Evolutionary conservation across 1,140 invertebrate species (phyloP).

Genomic region (Ostrea denselamellosa): DNA sequence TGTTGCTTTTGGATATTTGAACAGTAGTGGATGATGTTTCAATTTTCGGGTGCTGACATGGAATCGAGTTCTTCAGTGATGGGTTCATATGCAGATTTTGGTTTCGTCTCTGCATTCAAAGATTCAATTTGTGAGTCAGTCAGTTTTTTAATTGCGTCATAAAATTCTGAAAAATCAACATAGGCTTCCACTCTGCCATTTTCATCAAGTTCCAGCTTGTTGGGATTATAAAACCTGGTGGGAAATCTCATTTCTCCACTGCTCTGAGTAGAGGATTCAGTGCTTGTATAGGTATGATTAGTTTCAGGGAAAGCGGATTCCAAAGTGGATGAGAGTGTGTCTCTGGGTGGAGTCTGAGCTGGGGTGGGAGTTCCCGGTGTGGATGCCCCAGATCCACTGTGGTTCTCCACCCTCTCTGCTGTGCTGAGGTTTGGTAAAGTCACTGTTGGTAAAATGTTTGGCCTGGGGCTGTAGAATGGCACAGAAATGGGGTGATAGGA

Average conservation of each 20-base stretch:
- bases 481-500: conserved; percentile 59
- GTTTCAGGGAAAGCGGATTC: conserved; percentile 52
- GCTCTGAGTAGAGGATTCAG: conserved; percentile 71
- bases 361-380: conserved; percentile 59
- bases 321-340: conserved; percentile 48
- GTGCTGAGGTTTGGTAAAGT: conserved; percentile 50
- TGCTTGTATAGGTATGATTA: conserved; percentile 65
- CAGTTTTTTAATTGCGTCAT: conserved; percentile 84
- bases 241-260: conserved; percentile 70
- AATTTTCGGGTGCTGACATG: conserved; percentile 46
- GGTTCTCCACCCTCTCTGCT: conserved; percentile 38
- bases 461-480: conserved; percentile 56
- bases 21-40: neutral
- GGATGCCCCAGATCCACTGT: conserved; percentile 45
- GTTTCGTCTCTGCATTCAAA: conserved; percentile 70
- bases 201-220: conserved; percentile 79
- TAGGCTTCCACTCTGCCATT: conserved; percentile 88
- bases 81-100: conserved; percentile 74
- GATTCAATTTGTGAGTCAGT: conserved; percentile 71
- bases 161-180: conserved; percentile 92
- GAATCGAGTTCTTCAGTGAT: conserved; percentile 72
- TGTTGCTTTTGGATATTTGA: neutral
- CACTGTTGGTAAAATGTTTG: conserved; percentile 49
- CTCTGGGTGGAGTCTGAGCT: conserved; percentile 44
- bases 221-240: conserved; percentile 64